Evolutionary conservation across 2,113 vertebrate genomes (phyloP), one percentile per base, ranked within the genome.

Genomic region (Emydocephalus ijimae): DNA sequence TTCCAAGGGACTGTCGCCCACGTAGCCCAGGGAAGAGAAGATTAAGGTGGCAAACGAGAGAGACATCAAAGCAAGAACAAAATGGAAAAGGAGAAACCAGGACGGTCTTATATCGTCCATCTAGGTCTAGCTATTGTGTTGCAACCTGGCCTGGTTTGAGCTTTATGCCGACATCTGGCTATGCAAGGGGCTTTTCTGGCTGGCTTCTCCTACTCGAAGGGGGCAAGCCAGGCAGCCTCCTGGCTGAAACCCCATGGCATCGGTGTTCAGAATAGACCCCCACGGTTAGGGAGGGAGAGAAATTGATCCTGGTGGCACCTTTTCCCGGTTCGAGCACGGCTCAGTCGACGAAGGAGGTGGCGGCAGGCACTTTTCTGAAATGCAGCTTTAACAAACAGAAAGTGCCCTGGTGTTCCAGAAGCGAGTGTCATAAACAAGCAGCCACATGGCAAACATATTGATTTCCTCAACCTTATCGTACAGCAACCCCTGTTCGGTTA

Each of bases 401-500:
- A 95, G 97, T 96, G 97, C 97, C 97, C 97, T 95, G 94, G 93
- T 90, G 94, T 96, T 97, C 97, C 74, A 96, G 95, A 96, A 96
- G 97, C 96, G 97, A 97, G 97, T 97, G 97, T 97, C 97, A 97
- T 97, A 97, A 98, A 98, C 97, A 98, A 97, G 97, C 97, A 96
- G 96, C 96, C 97, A 97, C 97, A 97, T 96, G 96, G 97, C 97
- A 98, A 98, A 98, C 97, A 97, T 96, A 98, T 98, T 96, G 97
- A 98, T 98, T 97, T 96, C 97, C 96, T 64, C 2, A 95, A 89
- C 96, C 97, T 98, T 98, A 98, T 98, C 97, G 93, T 97, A 26
- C 97, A 81, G 98, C 97, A 97, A 97, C 97, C 98, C 23, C 97
- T 34, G 97, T 97, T 97, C 98, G 97, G 97, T 98, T 98, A 98